Base-by-base conservation (phyloP, 2,888 invertebrate species). In the Orchestes rusci region DNA sequence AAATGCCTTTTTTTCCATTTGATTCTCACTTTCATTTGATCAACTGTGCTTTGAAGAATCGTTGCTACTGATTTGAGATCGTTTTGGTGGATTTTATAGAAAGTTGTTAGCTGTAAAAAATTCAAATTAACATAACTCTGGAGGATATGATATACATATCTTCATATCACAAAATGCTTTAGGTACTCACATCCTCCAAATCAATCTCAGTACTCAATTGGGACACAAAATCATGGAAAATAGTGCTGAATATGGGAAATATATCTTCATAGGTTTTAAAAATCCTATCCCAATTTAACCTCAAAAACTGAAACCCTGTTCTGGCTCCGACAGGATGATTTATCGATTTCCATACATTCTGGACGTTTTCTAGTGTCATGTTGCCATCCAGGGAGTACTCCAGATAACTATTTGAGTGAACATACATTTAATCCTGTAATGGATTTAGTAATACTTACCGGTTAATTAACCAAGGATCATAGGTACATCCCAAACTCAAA, bases 401-500 rank as follows among this genome's bases (percentile, higher is more conserved):
- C 42, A 68, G 53, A 45, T 68, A 68, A 45, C 68, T 68, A 39
- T 23, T 27, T 27, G 2, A 31, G 8, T 31, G 3, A 31, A 2
- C 8, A 2, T 7, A 7, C 3, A 2, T n/a, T 3, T 18, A 34
- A 34, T 13, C 8, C 15, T 10, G 8, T 30, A 5, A n/a, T n/a
- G 12, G 13, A n/a, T 30, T 5, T 12, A 5, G 30, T 67, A 65
- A 8, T n/a, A 12, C 12, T 12, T 50, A 77, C 76, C 67, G 64
- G 27, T 70, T 68, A 13, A 77, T 69, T 2, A 76, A 61, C 49
- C 72, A 68, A 33, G 72, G 71, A 35, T 74, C 72, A 45, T 70
- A 67, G 0, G 74, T 72, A 49, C 71, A 70, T n/a, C 77, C 73
- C 53, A 78, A 62, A 39, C 63, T 62, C 50, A 68, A 69, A 57